phyloP scores from a whole-genome alignment of 2,113 vertebrate species.

The Panthera leo region DNA sequence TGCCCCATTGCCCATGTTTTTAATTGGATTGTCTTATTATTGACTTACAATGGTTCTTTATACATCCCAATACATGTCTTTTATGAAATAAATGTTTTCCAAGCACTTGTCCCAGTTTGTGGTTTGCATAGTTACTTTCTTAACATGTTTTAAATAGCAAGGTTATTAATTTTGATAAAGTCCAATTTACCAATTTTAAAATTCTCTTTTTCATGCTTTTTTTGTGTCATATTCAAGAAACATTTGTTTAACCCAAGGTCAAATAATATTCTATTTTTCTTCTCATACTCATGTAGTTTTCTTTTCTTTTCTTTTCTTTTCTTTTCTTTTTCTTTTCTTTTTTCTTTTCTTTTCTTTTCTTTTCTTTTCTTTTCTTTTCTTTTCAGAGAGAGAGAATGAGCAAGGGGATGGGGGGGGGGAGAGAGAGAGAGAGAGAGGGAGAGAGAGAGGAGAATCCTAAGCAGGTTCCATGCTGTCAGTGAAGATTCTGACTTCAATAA shows the following conservation, averaged over 20 bases:
- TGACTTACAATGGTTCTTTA: not conserved
- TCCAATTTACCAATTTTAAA: not conserved
- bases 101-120: not conserved
- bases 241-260: not conserved
- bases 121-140: not conserved
- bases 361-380: not conserved
- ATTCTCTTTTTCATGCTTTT: not conserved
- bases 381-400: not conserved
- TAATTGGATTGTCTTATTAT: not conserved
- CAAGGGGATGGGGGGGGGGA: not conserved
- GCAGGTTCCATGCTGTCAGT: not conserved
- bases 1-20: not conserved
- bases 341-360: not conserved
- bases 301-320: not conserved
- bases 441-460: not conserved
- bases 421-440: not conserved
- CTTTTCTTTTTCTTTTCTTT: not conserved
- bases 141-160: not conserved
- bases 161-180: not conserved
- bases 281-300: not conserved
- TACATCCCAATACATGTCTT: not conserved
- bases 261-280: not conserved
- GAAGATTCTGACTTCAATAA: no score
- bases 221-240: not conserved
- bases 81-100: not conserved